A percentile compares a stretch with the other conserved stretches of the same genome.
phyloP scores from a whole-genome alignment of 2,113 vertebrate species.

The Ranitomeya imitator region DNA sequence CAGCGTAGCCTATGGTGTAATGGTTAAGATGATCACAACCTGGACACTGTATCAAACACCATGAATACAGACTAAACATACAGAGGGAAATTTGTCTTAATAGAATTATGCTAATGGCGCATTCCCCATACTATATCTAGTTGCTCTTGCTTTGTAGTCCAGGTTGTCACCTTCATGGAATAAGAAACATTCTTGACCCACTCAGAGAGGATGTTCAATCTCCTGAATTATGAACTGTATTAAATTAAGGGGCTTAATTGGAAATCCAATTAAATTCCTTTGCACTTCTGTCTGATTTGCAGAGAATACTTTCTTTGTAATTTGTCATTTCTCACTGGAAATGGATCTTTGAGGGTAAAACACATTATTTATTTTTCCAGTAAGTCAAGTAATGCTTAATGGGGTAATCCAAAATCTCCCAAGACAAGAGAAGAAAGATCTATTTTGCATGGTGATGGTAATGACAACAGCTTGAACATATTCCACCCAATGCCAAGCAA shows the following conservation, averaged over 20 bases:
- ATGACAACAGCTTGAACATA: not conserved
- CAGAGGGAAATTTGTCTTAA: constrained; percentile 4
- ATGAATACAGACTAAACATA: constrained; percentile 25
- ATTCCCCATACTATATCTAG: constrained; percentile 1
- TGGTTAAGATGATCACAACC: constrained; percentile 11
- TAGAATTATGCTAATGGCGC: constrained; percentile 2
- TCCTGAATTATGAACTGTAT: not conserved
- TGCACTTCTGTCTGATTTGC: not conserved
- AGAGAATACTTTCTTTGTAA: constrained; percentile 19
- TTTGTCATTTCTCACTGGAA: not conserved
- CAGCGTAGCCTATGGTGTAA: constrained; percentile 21
- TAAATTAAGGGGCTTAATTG: not conserved
- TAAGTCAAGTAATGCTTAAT: not conserved
- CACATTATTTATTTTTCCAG: not conserved
- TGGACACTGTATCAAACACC: constrained; percentile 24
- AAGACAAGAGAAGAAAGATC: not conserved
- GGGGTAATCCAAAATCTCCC: not conserved
- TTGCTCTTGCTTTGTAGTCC: not conserved
- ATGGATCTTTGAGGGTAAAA: not conserved
- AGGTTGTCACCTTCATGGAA: constrained; percentile 21
- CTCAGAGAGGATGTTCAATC: not conserved
- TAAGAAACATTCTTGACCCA: not conserved
- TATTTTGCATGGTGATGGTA: not conserved
- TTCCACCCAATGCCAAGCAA: not conserved
- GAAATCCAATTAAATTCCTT: not conserved